phyloP scores from a whole-genome alignment of 2,113 vertebrate genomes.

The Catharus bicknelli region DNA sequence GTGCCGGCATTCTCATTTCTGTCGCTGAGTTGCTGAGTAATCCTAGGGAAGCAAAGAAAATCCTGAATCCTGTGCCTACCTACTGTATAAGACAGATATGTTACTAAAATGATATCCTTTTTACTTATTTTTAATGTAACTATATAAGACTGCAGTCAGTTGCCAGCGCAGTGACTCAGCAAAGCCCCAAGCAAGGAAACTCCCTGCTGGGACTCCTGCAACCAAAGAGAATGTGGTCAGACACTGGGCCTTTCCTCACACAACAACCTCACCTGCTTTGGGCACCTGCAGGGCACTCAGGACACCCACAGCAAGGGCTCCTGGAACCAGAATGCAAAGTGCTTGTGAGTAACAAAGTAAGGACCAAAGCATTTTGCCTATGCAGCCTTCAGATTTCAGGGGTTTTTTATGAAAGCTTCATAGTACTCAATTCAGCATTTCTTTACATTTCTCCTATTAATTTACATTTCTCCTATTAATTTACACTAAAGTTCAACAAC shows the following conservation, averaged over 20 bases:
- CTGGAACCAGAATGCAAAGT: neutral
- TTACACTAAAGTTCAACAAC: neutral
- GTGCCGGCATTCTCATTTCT: neutral
- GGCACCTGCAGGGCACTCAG: too few relatives aligned
- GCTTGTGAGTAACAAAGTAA: neutral
- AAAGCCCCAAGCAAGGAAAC: neutral
- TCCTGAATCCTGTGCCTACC: neutral
- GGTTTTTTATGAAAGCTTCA: neutral
- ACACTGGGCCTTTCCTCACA: neutral
- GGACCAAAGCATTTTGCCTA: neutral
- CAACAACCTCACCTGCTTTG: neutral
- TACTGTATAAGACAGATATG: neutral
- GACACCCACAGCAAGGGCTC: neutral
- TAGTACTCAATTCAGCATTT: neutral
- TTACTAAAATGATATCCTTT: neutral
- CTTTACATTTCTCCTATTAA: neutral
- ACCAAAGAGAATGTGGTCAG: rapidly evolving
- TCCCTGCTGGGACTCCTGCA: neutral
- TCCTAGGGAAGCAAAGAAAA: slow-evolving; percentile 1
- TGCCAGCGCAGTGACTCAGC: neutral
- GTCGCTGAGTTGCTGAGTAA: neutral
- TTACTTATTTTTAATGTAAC: slow-evolving; percentile 18
- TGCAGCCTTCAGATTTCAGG: neutral
- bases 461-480: neutral
- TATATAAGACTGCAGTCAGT: neutral